These are phyloP conservation scores for Catostomus latipinnis DNA, from an alignment of 2,797 vertebrate species.

Conservation along the genomic window DNA sequence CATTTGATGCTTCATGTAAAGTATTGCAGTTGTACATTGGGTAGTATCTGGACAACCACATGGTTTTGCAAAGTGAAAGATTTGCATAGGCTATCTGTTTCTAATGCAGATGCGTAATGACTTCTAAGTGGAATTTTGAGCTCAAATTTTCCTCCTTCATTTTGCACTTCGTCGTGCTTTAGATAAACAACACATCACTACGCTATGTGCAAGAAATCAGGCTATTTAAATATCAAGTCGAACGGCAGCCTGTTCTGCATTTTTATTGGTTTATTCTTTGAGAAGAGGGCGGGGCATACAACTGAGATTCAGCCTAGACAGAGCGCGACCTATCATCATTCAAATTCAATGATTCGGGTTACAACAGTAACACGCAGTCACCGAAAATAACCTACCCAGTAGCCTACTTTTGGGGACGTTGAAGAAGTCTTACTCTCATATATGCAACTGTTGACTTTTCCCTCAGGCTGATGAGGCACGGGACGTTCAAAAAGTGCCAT, in stretches of 20 bases:
- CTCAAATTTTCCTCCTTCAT: not conserved
- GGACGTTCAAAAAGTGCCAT: constrained; percentile 63
- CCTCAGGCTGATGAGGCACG: constrained; percentile 22
- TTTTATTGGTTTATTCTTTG: constrained; percentile 42
- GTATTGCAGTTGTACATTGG: not conserved
- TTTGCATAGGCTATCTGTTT: not conserved
- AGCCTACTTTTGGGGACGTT: constrained; percentile 68
- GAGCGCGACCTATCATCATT: constrained; percentile 78
- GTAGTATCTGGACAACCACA: not conserved
- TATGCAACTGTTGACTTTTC: constrained; percentile 64
- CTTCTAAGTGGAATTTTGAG: not conserved
- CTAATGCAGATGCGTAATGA: not conserved
- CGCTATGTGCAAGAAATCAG: constrained; percentile 9
- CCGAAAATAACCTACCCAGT: constrained; percentile 63
- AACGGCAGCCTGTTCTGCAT: constrained; percentile 17
- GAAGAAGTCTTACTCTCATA: constrained; percentile 69
- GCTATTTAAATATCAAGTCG: constrained; percentile 50
- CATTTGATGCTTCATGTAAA: not conserved
- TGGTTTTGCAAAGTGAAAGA: not conserved
- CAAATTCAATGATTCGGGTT: constrained; percentile 78
- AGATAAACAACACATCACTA: constrained; percentile 1
- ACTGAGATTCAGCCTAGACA: constrained; percentile 72
- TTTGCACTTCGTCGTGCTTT: not conserved
- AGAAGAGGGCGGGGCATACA: constrained; percentile 40
- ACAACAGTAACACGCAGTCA: constrained; percentile 62